Percentiles rank a stretch among this genome's conserved stretches.
Evolutionary conservation across 1,140 invertebrate genomes (phyloP).

Genomic region (Sarcophaga peregrina): DNA sequence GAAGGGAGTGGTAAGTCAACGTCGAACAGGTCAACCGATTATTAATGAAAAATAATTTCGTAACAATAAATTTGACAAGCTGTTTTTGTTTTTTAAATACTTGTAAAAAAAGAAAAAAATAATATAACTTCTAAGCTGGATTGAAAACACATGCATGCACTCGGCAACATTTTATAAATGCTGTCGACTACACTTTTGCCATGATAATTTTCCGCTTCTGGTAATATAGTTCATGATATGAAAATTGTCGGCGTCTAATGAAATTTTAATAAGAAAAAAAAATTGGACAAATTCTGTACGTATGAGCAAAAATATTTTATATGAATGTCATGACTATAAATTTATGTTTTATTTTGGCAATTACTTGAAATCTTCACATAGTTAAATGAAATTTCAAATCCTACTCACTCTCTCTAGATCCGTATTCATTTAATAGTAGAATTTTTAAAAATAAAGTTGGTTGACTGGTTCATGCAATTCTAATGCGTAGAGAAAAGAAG

Average conservation of each 20-base stretch:
- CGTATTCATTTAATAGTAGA: no score
- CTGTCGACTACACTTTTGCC: not conserved
- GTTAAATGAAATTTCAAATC: no score
- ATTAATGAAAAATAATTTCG: not conserved
- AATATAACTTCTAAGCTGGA: not conserved
- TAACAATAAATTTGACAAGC: not conserved
- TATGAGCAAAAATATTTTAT: not conserved
- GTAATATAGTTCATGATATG: not conserved
- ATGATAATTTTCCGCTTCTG: not conserved
- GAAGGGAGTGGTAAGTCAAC: not conserved
- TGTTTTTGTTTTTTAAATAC: not conserved
- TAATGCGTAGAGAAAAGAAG: no score
- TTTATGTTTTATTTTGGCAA: not conserved
- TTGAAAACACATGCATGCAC: not conserved
- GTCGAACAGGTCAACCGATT: not conserved
- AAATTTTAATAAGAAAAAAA: not conserved
- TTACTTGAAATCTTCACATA: constrained; percentile 15
- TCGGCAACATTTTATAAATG: not conserved
- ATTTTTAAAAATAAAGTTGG: no score
- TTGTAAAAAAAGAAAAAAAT: not conserved
- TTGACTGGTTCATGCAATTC: no score
- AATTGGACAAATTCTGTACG: not conserved
- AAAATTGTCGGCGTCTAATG: not conserved
- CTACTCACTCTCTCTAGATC: no score
- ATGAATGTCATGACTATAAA: not conserved